Percentiles rank a stretch among this genome's conserved stretches.
These are phyloP conservation scores for Stylophora pistillata DNA, from an alignment of 64 coral and sea anemone genomes.

Conservation along the genomic window DNA sequence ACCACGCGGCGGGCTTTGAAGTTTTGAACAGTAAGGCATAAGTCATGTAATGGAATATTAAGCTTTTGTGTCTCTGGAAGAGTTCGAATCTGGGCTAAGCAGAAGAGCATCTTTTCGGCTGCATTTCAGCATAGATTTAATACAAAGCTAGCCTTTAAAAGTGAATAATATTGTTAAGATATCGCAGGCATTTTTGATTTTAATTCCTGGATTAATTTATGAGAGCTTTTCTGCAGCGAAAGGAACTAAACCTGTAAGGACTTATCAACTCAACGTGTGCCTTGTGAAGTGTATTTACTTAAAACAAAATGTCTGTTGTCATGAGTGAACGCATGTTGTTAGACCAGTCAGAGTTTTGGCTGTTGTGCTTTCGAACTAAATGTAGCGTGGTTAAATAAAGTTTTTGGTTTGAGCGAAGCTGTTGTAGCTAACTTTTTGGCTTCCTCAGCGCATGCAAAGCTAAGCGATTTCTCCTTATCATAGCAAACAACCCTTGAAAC, in stretches of 20 bases:
- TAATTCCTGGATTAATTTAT: background rate
- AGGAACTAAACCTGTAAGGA: background rate
- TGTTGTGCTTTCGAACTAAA: too few relatives aligned
- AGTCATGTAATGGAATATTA: background rate
- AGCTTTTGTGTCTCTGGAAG: background rate
- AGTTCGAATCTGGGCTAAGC: background rate
- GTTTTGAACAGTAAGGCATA: background rate
- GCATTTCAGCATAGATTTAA: background rate
- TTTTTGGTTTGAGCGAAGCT: too few relatives aligned
- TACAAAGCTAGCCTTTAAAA: too few relatives aligned
- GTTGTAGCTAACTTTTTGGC: too few relatives aligned
- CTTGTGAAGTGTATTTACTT: background rate
- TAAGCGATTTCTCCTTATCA: too few relatives aligned
- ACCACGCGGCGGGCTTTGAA: slow-evolving; percentile 17
- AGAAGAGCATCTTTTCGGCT: background rate
- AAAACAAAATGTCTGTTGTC: too few relatives aligned
- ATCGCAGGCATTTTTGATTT: background rate
- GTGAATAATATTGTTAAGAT: background rate
- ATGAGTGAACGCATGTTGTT: too few relatives aligned
- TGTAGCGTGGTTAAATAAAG: too few relatives aligned
- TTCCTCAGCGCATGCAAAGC: too few relatives aligned
- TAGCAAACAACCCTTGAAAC: too few relatives aligned
- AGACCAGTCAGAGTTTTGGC: too few relatives aligned
- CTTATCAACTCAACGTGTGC: background rate
- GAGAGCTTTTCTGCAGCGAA: background rate